Base-by-base conservation (phyloP, 2,113 vertebrate genomes). In the Sylvia atricapilla region DNA sequence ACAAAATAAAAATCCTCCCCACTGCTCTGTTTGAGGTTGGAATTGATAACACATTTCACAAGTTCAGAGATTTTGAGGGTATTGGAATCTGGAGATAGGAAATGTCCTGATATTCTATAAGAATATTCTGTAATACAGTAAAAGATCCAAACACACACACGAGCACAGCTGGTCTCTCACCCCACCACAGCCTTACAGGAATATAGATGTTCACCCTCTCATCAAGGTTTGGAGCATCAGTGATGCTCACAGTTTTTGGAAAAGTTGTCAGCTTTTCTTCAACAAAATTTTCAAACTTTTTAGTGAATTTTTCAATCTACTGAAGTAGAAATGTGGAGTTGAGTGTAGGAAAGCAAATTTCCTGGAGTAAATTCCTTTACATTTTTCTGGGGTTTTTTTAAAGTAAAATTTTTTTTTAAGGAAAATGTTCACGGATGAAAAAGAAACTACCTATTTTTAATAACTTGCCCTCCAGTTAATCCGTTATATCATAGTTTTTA, bases 21-120 rank as follows among this genome's bases (percentile, higher is more conserved):
- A 60, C 31, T 69, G 47, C 60, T 91, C 33, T 44, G 17, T 84
- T 87, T 73, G 75, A 88, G 63, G 75, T 24, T 46, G 70, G 63
- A 76, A 79, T 33, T 72, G 84, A 52, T 78, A 94, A 58, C 47
- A 35, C 5, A 27, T 84, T 91, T 84, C 73, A 58, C 35, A 72
- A 14, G 44, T 55, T 84, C 81, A 78, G 84, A 87, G 74, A 72
- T 79, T 31, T 4, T 47, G 70, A 79, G 43, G 58, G 41, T 62
- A 43, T 31, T 69, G 82, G n/a, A 69, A 46, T 73, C 28, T 31
- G 50, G 68, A 91, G 81, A 66, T 6, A 78, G 85, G 41, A 93
- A 68, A 46, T 16, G 25, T 35, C 62, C 58, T 4, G 4, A 2
- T 79, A 56, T 53, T 82, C 66, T 56, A 1, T 31, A 17, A 63